phyloP scores from a whole-genome alignment of 2,888 invertebrate genomes.

The Caenorhabditis zanzibari region DNA sequence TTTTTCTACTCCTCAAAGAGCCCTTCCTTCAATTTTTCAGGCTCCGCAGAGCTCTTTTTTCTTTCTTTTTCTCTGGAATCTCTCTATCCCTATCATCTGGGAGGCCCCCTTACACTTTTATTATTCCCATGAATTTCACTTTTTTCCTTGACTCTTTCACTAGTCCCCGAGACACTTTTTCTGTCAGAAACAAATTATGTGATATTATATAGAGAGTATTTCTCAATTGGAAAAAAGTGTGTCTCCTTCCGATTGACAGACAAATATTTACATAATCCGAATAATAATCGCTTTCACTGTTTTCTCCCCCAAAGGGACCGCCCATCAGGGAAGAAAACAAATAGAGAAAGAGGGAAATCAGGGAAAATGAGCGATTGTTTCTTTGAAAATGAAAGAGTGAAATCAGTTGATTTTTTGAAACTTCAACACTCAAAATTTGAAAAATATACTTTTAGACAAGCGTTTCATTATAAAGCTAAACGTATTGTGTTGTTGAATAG shows the following conservation, averaged over 20 bases:
- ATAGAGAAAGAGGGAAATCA: not conserved
- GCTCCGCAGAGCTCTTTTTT: not conserved
- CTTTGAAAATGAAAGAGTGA: not conserved
- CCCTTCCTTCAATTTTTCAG: constrained; percentile 20
- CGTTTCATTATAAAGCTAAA: too few relatives aligned
- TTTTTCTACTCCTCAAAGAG: constrained; percentile 2
- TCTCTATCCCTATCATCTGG: constrained; percentile 7
- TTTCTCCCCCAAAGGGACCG: constrained; percentile 10
- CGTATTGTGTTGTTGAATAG: too few relatives aligned
- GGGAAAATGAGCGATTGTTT: constrained; percentile 3
- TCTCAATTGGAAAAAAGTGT: constrained; percentile 10
- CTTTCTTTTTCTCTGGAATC: not conserved
- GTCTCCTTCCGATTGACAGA: not conserved
- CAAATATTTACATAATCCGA: constrained; percentile 56
- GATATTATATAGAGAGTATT: constrained; percentile 11
- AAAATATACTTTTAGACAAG: too few relatives aligned
- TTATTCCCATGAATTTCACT: constrained; percentile 13
- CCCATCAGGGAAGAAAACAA: constrained; percentile 4
- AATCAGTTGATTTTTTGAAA: not conserved
- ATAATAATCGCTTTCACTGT: constrained; percentile 28
- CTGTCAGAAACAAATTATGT: constrained; percentile 28
- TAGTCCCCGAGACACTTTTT: constrained; percentile 1
- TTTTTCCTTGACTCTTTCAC: not conserved
- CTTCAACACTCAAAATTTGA: too few relatives aligned
- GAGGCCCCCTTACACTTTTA: constrained; percentile 5